Evolutionary conservation across 2,113 vertebrate species (phyloP), one percentile per base, ranked within the genome.

Genomic region (Zapus hudsonius): DNA sequence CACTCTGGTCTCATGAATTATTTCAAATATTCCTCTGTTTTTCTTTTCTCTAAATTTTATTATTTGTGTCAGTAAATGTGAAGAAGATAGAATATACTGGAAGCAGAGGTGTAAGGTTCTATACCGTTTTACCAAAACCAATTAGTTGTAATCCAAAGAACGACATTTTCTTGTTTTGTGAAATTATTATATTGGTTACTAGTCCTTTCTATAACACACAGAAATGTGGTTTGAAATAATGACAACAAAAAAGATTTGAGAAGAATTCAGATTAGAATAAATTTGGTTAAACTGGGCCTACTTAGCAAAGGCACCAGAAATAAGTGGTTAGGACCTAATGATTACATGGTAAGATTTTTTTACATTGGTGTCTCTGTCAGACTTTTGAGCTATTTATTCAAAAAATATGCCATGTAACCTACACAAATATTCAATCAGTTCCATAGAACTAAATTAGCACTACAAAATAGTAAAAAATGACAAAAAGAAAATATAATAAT

Each of bases 401-500:
- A 59, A 76, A n/a, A 76, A 20, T 0, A 33, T 20, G 89, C 0
- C 0, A 1, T 66, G 7, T 36, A 5, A 3, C 10, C 10, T 84
- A 55, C 1, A 64, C 3, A 70, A 83, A 64, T 76, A 2, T 33
- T 59, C 4, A 93, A 64, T 72, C 13, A n/a, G 15, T 73, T 1
- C 33, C 16, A 82, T 59, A 9, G 23, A 93, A 76, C 20, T 66
- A 17, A 70, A 44, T 70, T 87, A 4, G 66, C 22, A 70, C 36
- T 91, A 9, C 22, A 86, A 82, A 55, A 23, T 57, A 64, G 12
- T 61, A 6, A 75, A 92, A 93, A 82, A 57, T 70, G 31, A 38
- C 38, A 36, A 38, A 36, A 5, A 89, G 63, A 87, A 88, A 87
- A 42, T 78, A 15, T 85, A 74, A 82, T 52, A 52, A n/a, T 44